Conservation (phyloP, 2,113 vertebrate genomes). For the Oriolus oriolus region DNA sequence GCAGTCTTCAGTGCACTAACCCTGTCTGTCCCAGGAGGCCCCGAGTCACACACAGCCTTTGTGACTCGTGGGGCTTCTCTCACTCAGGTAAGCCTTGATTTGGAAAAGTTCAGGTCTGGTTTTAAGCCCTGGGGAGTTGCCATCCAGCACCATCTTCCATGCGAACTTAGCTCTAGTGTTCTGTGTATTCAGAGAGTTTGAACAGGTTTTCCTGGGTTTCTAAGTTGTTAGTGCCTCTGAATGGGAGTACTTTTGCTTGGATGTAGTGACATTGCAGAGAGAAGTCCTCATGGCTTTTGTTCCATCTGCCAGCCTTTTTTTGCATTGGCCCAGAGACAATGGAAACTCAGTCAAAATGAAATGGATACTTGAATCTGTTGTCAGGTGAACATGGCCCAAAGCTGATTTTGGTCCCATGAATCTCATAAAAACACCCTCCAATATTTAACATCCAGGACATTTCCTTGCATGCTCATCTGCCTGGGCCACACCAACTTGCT, state of each 20-base stretch:
- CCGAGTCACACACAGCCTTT: fast-evolving
- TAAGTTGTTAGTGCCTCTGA: not conserved
- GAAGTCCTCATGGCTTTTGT: not conserved
- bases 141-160: not conserved
- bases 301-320: not conserved
- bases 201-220: not conserved
- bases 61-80: not conserved
- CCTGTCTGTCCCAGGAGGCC: not conserved
- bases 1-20: not conserved
- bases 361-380: not conserved
- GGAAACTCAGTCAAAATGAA: not conserved
- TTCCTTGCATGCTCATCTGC: not conserved
- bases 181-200: not conserved
- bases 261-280: fast-evolving
- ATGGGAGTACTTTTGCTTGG: not conserved
- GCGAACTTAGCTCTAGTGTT: not conserved
- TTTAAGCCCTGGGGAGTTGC: not conserved
- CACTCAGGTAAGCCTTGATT: not conserved
- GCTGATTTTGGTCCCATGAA: not conserved
- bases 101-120: not conserved
- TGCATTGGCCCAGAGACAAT: not conserved
- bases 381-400: not conserved
- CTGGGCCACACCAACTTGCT: not conserved
- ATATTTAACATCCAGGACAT: not conserved
- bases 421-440: not conserved